These are phyloP conservation scores for Tenrec ecaudatus DNA, from an alignment of 2,113 vertebrate species.

Conservation along the genomic window DNA sequence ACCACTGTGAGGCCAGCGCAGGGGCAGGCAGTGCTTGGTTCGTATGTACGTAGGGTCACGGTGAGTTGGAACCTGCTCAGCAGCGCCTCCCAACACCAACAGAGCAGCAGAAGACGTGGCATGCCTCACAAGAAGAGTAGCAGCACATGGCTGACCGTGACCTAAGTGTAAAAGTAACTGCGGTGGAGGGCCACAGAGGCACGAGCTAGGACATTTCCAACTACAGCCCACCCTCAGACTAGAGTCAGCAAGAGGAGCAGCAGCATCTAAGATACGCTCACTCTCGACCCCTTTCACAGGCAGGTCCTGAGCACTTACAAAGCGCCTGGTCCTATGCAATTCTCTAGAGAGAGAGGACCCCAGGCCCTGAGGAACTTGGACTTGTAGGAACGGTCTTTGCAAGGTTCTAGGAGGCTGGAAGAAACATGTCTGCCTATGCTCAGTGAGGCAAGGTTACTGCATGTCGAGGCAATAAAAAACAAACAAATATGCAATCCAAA, in stretches of 20 bases:
- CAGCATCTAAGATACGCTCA: accelerated
- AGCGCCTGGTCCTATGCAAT: accelerated
- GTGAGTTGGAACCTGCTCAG: too few relatives aligned
- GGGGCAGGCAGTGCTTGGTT: too few relatives aligned
- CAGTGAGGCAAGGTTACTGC: accelerated
- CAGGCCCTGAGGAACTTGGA: not conserved
- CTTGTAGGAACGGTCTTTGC: too few relatives aligned
- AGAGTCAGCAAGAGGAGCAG: not conserved
- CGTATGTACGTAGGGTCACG: too few relatives aligned
- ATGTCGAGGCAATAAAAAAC: not conserved
- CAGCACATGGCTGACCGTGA: too few relatives aligned
- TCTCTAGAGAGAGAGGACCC: not conserved
- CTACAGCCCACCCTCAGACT: too few relatives aligned
- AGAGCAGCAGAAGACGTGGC: not conserved
- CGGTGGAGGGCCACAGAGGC: not conserved
- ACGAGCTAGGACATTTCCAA: too few relatives aligned
- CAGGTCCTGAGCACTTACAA: not conserved
- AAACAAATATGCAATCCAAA: too few relatives aligned
- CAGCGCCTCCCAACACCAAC: too few relatives aligned
- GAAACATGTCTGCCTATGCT: not conserved
- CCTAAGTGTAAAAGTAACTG: not conserved
- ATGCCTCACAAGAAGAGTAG: too few relatives aligned
- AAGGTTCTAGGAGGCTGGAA: not conserved
- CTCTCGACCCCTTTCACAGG: too few relatives aligned
- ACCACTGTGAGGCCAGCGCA: too few relatives aligned